phyloP scores from a whole-genome alignment of 2,888 invertebrate species.

The Eupithecia subumbrata region DNA sequence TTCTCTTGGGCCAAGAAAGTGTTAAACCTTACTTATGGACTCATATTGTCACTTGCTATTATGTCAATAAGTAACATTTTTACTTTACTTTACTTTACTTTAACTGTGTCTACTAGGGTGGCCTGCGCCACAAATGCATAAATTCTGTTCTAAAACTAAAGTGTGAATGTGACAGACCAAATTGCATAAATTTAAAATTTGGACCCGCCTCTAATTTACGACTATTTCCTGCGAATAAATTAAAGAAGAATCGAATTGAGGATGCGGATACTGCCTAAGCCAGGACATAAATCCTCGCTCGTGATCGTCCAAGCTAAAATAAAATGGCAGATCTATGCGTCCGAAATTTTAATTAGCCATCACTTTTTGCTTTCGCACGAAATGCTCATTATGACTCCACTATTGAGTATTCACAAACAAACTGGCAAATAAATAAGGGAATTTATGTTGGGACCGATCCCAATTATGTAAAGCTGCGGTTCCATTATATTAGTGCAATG shows the following conservation, averaged over 20 bases:
- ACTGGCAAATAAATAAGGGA: constrained; percentile 24
- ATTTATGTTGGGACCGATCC: constrained; percentile 25
- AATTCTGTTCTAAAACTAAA: constrained; percentile 12
- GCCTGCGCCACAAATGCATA: neutral
- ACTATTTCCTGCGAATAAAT: constrained; percentile 42
- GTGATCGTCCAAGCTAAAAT: constrained; percentile 41
- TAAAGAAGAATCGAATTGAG: constrained; percentile 42
- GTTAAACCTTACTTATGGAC: neutral
- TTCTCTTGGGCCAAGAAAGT: neutral
- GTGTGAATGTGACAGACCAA: constrained; percentile 18
- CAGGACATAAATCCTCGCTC: constrained; percentile 42
- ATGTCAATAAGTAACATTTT: no score
- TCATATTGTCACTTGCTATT: no score
- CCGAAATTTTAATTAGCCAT: constrained; percentile 42
- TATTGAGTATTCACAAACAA: constrained; percentile 26
- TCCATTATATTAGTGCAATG: constrained; percentile 15
- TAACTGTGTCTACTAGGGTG: neutral
- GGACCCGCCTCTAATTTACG: constrained; percentile 27
- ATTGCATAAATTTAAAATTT: constrained; percentile 29
- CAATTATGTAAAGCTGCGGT: constrained; percentile 16
- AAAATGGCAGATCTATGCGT: constrained; percentile 40
- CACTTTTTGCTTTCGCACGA: constrained; percentile 31
- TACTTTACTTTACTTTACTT: no score
- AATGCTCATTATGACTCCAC: constrained; percentile 20
- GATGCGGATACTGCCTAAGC: constrained; percentile 38